phyloP scores from a whole-genome alignment of 1,140 invertebrate genomes.

The Eupristina koningsbergeri region DNA sequence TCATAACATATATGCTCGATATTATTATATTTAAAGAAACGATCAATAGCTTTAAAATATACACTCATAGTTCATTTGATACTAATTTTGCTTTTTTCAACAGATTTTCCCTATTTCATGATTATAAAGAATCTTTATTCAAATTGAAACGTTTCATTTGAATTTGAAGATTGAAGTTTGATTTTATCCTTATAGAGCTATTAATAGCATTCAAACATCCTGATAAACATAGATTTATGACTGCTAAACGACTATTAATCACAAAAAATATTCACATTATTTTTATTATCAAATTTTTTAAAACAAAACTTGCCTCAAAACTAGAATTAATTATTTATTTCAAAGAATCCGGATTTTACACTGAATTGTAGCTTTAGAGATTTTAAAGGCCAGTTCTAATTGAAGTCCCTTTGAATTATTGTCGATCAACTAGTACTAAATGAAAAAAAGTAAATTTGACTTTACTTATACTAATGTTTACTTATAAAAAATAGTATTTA shows the following conservation, averaged over 20 bases:
- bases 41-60: background rate
- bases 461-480: background rate
- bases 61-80: background rate
- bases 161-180: background rate
- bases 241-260: background rate
- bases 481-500: background rate
- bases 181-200: background rate
- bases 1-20: no score
- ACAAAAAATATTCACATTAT: background rate
- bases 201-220: background rate
- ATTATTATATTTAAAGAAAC: background rate
- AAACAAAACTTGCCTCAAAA: background rate
- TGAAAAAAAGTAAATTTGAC: background rate
- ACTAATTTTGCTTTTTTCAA: background rate
- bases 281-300: background rate
- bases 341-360: background rate
- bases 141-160: background rate
- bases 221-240: background rate
- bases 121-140: background rate
- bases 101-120: background rate
- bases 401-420: background rate
- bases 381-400: background rate
- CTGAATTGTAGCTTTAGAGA: background rate
- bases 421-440: background rate
- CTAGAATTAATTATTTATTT: conserved; percentile 22